Evolutionary conservation across 2,797 vertebrate genomes (phyloP).

Genomic region (Poecilia wingei): DNA sequence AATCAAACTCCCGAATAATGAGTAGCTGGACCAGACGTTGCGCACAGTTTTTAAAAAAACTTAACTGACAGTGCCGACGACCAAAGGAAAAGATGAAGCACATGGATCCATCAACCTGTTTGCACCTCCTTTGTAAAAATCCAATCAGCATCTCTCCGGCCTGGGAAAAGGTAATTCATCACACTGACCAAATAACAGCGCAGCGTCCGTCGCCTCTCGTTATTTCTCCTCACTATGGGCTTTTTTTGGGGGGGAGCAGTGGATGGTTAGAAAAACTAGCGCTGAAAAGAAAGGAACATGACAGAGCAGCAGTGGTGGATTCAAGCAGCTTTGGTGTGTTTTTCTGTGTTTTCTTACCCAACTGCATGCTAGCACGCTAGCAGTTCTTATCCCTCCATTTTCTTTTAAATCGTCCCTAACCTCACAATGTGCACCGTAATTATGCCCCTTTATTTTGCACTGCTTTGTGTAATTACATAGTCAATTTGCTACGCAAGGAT

Average conservation of each 20-base stretch:
- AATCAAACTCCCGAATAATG: background rate
- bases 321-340: background rate
- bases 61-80: background rate
- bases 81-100: background rate
- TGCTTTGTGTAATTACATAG: slow-evolving; percentile 57
- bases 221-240: background rate
- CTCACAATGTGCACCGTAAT: slow-evolving; percentile 44
- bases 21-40: background rate
- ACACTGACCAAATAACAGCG: slow-evolving; percentile 33
- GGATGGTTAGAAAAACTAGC: background rate
- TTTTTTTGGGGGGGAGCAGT: slow-evolving; percentile 6
- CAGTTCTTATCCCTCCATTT: slow-evolving; percentile 30
- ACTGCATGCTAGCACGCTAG: background rate
- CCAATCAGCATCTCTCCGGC: slow-evolving; percentile 32
- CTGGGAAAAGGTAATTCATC: slow-evolving; percentile 38
- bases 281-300: background rate
- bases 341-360: slow-evolving; percentile 12
- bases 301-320: background rate
- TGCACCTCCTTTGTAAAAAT: slow-evolving; percentile 31
- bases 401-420: slow-evolving; percentile 17
- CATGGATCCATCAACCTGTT: slow-evolving; percentile 2
- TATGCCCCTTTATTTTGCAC: slow-evolving; percentile 54
- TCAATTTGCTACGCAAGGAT: slow-evolving; percentile 54
- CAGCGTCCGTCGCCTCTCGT: slow-evolving; percentile 12
- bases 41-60: background rate